phyloP scores from a whole-genome alignment of 2,797 vertebrate genomes.

The Selene dorsalis region DNA sequence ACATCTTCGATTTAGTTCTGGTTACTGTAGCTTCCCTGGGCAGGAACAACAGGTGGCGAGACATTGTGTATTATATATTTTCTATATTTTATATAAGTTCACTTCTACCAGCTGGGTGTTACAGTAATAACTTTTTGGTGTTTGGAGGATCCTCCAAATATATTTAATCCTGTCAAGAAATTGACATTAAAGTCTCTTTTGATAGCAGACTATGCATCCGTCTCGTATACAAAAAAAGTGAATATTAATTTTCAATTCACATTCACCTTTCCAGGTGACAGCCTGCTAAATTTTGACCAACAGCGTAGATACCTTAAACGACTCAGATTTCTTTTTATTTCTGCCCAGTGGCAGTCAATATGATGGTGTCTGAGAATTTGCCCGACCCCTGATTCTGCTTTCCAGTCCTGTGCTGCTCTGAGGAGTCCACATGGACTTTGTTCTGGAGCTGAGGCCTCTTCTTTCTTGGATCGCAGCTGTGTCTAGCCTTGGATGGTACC shows the following conservation, averaged over 20 bases:
- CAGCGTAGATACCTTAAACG: constrained; percentile 7
- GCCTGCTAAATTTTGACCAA: constrained; percentile 21
- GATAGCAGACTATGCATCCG: too few species aligned
- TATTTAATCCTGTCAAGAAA: background rate
- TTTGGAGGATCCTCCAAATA: background rate
- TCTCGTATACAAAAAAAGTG: too few species aligned
- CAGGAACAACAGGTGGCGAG: too few species aligned
- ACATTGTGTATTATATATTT: background rate
- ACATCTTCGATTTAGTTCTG: background rate
- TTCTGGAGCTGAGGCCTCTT: constrained; percentile 34
- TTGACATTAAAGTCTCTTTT: background rate
- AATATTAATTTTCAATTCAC: background rate
- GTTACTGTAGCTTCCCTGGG: background rate
- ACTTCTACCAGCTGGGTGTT: background rate
- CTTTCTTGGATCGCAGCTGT: constrained; percentile 48
- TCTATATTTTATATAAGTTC: background rate
- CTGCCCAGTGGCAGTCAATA: constrained; percentile 40
- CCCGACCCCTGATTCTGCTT: constrained; percentile 2
- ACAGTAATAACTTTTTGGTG: constrained; percentile 14
- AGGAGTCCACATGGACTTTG: constrained; percentile 29
- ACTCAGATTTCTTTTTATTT: constrained; percentile 4
- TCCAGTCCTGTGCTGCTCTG: constrained; percentile 6
- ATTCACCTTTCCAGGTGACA: background rate
- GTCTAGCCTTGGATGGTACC: constrained; percentile 45
- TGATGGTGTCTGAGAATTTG: constrained; percentile 7